Evolutionary conservation across 2,113 vertebrate genomes (phyloP).

Genomic region (Rissa tridactyla): DNA sequence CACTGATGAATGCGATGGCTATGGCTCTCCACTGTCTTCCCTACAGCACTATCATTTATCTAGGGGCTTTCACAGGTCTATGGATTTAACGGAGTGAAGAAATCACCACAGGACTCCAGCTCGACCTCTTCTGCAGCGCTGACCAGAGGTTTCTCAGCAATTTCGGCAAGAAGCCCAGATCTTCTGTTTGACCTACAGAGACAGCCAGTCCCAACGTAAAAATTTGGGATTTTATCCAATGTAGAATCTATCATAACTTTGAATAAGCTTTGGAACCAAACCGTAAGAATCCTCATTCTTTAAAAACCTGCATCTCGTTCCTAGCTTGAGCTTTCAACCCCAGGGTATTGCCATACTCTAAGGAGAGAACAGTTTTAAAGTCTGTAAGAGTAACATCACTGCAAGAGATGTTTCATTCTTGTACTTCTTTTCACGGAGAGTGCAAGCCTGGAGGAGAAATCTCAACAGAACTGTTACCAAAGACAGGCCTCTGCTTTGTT

Average conservation of each 20-base stretch:
- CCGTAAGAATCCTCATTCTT: neutral
- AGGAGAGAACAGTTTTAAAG: neutral
- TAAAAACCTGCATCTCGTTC: neutral
- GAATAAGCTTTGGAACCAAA: neutral
- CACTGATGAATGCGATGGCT: rapidly evolving
- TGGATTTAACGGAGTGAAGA: neutral
- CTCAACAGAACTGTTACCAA: neutral
- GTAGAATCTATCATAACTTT: neutral
- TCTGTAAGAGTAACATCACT: neutral
- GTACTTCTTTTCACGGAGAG: neutral
- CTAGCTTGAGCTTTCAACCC: neutral
- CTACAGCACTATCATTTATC: neutral
- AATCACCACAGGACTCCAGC: neutral
- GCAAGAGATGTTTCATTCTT: neutral
- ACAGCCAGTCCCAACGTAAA: neutral
- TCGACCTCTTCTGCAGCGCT: neutral
- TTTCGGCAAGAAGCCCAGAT: neutral
- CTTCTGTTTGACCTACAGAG: neutral
- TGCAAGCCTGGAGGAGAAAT: neutral
- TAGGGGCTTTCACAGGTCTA: neutral
- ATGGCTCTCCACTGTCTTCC: neutral
- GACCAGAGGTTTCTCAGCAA: neutral
- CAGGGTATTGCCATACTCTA: neutral
- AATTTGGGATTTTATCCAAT: neutral
- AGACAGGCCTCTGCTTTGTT: neutral